Evolutionary conservation across 1,140 invertebrate genomes (phyloP).

Genomic region (Drosophila fuyamai): DNA sequence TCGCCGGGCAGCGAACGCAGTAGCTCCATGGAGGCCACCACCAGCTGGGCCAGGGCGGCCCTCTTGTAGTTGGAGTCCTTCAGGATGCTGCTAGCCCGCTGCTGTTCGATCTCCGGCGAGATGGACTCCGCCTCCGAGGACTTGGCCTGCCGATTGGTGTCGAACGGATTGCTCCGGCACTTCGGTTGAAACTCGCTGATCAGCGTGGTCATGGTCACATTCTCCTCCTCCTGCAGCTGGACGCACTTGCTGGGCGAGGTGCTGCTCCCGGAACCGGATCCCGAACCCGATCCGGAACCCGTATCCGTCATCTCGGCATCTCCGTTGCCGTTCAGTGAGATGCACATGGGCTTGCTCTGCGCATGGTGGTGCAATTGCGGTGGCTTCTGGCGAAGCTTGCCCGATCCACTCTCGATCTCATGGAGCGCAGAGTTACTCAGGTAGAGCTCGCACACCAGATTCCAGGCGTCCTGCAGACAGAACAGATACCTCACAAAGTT

Average conservation of each 20-base stretch:
- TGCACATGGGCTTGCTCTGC: conserved; percentile 64
- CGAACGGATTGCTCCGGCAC: conserved; percentile 86
- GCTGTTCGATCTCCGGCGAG: conserved; percentile 90
- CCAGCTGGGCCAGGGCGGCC: conserved; percentile 77
- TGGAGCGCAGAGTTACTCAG: conserved; percentile 85
- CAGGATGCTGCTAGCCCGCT: conserved; percentile 90
- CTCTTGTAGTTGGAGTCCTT: conserved; percentile 87
- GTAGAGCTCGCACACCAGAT: conserved; percentile 86
- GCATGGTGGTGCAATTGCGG: conserved; percentile 23
- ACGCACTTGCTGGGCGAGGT: conserved; percentile 77
- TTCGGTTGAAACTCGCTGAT: conserved; percentile 86
- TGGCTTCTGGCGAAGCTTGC: conserved; percentile 44
- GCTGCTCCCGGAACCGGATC: conserved; percentile 27
- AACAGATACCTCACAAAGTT: conserved; percentile 86
- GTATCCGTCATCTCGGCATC: conserved; percentile 31
- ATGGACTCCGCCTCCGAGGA: conserved; percentile 86
- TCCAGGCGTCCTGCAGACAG: conserved; percentile 87
- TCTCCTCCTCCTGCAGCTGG: conserved; percentile 79
- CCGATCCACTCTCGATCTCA: conserved; percentile 85
- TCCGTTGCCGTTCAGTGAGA: conserved; percentile 66
- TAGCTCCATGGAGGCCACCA: conserved; percentile 84
- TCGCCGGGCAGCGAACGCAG: conserved; percentile 75
- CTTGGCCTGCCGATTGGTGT: conserved; percentile 85
- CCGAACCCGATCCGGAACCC: conserved; percentile 26
- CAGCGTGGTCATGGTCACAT: conserved; percentile 84